phyloP scores from a whole-genome alignment of 2,888 invertebrate species.

The Cetonia aurata region DNA sequence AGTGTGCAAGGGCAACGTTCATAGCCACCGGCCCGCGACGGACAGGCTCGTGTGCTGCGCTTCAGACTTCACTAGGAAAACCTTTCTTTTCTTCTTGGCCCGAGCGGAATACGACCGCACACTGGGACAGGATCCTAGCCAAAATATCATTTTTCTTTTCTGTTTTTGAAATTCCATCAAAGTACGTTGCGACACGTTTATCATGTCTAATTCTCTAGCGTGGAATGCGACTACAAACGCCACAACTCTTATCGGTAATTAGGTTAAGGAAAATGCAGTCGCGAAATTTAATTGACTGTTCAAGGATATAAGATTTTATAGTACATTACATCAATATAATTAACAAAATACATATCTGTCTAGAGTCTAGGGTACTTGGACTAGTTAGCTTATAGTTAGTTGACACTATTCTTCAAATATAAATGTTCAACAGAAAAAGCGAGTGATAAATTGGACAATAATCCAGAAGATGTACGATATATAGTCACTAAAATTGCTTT shows the following conservation, averaged over 20 bases:
- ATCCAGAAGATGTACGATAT: too few species aligned
- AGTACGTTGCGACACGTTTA: background rate
- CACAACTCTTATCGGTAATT: background rate
- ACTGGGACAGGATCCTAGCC: conserved; percentile 11
- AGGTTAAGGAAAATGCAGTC: too few species aligned
- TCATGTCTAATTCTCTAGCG: background rate
- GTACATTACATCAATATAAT: too few species aligned
- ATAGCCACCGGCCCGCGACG: conserved; percentile 47
- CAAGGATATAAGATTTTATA: too few species aligned
- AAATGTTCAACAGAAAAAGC: too few species aligned
- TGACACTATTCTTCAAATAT: too few species aligned
- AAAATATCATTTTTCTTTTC: conserved; percentile 11
- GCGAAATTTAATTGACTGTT: too few species aligned
- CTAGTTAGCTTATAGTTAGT: too few species aligned
- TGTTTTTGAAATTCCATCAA: conserved; percentile 11
- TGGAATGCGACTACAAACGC: conserved; percentile 1
- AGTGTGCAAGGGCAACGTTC: conserved; percentile 65
- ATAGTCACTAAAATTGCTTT: too few species aligned
- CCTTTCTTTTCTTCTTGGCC: conserved; percentile 40
- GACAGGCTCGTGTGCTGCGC: conserved; percentile 37
- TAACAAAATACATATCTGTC: too few species aligned
- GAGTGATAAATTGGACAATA: too few species aligned
- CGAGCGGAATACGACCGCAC: conserved; percentile 15
- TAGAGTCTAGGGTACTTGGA: too few species aligned
- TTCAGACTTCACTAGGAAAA: conserved; percentile 21